Evolutionary conservation across 2,888 invertebrate genomes (phyloP).

Genomic region (Onthophagus sagittarius): DNA sequence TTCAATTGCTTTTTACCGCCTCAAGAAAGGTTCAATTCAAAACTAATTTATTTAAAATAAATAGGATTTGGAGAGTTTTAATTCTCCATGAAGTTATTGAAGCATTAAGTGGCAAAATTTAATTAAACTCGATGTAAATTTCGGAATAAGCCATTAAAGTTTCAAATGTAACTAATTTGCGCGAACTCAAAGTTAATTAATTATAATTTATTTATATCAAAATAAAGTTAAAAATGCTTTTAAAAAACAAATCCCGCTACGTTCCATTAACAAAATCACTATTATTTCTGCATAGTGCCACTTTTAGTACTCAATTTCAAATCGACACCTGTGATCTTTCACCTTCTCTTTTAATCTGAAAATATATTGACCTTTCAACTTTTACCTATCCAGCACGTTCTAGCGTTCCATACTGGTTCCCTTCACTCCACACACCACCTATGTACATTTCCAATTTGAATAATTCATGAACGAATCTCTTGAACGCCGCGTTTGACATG

Average conservation of each 20-base stretch:
- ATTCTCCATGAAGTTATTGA: not conserved
- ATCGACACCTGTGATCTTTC: not conserved
- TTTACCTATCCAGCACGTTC: not conserved
- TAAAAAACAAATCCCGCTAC: too few species aligned
- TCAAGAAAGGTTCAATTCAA: too few species aligned
- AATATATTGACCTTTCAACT: not conserved
- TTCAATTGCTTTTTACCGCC: too few species aligned
- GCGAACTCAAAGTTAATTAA: not conserved
- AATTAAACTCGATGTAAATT: not conserved
- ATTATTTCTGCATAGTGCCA: too few species aligned
- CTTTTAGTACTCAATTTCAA: not conserved
- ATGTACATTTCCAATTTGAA: not conserved
- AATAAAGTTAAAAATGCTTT: too few species aligned
- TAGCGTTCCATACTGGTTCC: not conserved
- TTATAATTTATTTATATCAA: not conserved
- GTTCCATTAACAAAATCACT: too few species aligned
- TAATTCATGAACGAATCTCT: slow-evolving; percentile 5
- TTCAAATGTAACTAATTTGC: not conserved
- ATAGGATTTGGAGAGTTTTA: too few species aligned
- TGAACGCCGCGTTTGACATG: slow-evolving; percentile 1
- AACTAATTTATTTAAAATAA: too few species aligned
- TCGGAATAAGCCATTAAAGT: not conserved
- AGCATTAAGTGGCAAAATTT: not conserved
- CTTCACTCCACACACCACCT: not conserved
- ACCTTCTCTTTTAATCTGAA: not conserved